phyloP scores from a whole-genome alignment of 2,113 vertebrate genomes.

The Otus sunia region DNA sequence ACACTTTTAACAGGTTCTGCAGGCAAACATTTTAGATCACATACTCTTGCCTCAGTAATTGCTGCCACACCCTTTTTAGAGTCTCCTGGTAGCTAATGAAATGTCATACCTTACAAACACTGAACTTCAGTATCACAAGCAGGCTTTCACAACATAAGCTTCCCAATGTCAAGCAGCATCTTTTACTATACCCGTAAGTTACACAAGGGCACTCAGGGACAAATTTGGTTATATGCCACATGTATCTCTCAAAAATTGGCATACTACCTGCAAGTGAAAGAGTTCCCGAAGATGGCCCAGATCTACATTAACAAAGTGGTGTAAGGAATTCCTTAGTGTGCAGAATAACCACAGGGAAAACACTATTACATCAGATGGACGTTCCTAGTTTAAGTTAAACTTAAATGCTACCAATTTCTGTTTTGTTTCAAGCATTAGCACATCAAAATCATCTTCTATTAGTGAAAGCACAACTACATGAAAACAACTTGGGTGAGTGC shows the following conservation, averaged over 20 bases:
- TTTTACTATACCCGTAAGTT: background rate
- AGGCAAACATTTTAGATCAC: background rate
- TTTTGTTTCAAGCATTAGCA: background rate
- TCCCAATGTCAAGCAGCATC: background rate
- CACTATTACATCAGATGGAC: background rate
- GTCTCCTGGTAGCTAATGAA: background rate
- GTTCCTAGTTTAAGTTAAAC: background rate
- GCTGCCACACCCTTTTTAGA: background rate
- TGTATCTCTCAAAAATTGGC: background rate
- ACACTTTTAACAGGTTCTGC: background rate
- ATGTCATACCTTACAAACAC: rapidly evolving
- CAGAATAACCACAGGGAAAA: background rate
- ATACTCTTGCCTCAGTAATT: background rate
- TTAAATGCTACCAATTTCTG: background rate
- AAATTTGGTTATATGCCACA: background rate
- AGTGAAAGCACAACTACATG: background rate
- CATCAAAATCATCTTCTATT: background rate
- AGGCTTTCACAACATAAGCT: background rate
- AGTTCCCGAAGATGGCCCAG: background rate
- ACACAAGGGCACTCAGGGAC: background rate
- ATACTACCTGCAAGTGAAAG: background rate
- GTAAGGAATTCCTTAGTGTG: background rate
- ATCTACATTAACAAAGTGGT: background rate
- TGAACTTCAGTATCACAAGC: background rate
- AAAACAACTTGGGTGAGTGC: background rate